Percentiles rank a stretch among this genome's conserved stretches.
Evolutionary conservation across 2,113 vertebrate species (phyloP).

Genomic region (Egretta garzetta): DNA sequence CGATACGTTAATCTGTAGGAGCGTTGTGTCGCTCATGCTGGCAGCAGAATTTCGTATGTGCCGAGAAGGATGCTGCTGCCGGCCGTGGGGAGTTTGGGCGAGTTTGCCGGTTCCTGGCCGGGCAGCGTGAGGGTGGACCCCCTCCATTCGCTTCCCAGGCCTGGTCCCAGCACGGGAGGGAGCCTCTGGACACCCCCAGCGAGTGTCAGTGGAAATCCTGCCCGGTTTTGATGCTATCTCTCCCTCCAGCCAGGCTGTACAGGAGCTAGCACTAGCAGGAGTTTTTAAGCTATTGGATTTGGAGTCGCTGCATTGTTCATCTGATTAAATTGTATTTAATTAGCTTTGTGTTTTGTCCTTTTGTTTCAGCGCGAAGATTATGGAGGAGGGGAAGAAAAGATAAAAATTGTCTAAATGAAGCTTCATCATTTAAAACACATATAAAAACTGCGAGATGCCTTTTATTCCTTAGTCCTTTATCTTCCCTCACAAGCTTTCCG

Average conservation of each 20-base stretch:
- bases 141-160: not conserved
- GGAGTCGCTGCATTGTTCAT: constrained; percentile 62
- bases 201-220: not conserved
- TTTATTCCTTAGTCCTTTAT: constrained; percentile 76
- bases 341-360: constrained; percentile 66
- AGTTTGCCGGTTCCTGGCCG: not conserved
- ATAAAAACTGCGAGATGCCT: constrained; percentile 75
- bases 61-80: not conserved
- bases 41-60: not conserved
- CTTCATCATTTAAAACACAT: constrained; percentile 74
- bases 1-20: not conserved
- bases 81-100: fast-evolving
- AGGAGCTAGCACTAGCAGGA: not conserved
- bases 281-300: constrained; percentile 24
- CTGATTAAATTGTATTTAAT: constrained; percentile 74
- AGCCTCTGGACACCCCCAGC: not conserved
- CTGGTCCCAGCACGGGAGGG: not conserved
- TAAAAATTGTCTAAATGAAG: constrained; percentile 65
- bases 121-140: not conserved
- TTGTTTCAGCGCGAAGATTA: constrained; percentile 64
- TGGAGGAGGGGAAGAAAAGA: not conserved
- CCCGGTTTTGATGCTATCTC: not conserved
- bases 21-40: not conserved
- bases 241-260: not conserved
- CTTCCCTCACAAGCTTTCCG: constrained; percentile 72